These are phyloP conservation scores for Cydia pomonella DNA, from an alignment of 1,140 invertebrate species.

Conservation along the genomic window DNA sequence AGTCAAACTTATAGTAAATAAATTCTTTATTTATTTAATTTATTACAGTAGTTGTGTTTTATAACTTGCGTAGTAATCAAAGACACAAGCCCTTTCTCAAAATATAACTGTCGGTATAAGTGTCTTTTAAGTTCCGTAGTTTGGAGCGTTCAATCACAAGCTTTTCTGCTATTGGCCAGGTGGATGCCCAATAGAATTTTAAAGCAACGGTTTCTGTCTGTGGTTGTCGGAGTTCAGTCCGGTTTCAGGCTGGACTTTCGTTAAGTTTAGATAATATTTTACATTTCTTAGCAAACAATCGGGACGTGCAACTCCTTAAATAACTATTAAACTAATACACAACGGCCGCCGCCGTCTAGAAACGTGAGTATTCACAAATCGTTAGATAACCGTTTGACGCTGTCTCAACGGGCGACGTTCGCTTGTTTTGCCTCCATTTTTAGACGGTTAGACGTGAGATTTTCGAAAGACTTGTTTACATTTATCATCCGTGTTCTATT, in stretches of 20 bases:
- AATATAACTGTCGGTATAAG: neutral
- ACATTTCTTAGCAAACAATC: constrained; percentile 48
- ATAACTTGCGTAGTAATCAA: neutral
- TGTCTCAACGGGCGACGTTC: constrained; percentile 53
- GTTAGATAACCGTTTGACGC: constrained; percentile 57
- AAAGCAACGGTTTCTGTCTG: constrained; percentile 76
- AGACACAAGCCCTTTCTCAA: neutral
- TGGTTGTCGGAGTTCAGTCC: constrained; percentile 57
- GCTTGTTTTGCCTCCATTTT: constrained; percentile 78
- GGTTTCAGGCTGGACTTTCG: constrained; percentile 66
- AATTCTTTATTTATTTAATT: neutral
- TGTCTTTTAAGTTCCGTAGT: constrained; percentile 35
- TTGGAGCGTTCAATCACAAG: constrained; percentile 46
- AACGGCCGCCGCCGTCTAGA: constrained; percentile 62
- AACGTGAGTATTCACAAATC: constrained; percentile 58
- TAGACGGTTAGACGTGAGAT: constrained; percentile 57
- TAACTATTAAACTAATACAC: constrained; percentile 48
- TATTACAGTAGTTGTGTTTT: no score
- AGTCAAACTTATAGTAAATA: neutral
- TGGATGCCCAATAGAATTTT: constrained; percentile 61
- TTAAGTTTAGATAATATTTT: constrained; percentile 58
- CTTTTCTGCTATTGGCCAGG: constrained; percentile 52
- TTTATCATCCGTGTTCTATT: constrained; percentile 36
- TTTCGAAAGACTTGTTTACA: constrained; percentile 55
- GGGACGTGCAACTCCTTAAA: constrained; percentile 52